Conservation (phyloP, 2,888 invertebrate species). For the Belgica antarctica region DNA sequence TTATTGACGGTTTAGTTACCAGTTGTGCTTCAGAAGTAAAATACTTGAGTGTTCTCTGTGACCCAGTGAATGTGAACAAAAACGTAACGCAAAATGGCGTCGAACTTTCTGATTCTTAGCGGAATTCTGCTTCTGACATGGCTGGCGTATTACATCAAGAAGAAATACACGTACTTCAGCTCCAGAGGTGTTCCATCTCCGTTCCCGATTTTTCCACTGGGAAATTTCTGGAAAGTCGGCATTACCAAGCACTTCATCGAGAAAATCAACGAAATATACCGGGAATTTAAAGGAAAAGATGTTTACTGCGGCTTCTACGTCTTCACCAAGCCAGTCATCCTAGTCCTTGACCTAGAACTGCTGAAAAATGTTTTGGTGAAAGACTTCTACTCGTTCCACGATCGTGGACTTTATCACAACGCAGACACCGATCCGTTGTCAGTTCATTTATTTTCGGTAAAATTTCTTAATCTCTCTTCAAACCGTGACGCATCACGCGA, state of each 20-base stretch:
- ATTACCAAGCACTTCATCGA: slow-evolving; percentile 35
- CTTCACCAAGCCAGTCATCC: slow-evolving; percentile 9
- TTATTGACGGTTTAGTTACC: background rate
- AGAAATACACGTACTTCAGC: slow-evolving; percentile 33
- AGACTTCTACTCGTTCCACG: slow-evolving; percentile 37
- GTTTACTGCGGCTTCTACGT: slow-evolving; percentile 38
- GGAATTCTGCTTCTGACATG: slow-evolving; percentile 9
- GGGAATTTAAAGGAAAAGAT: slow-evolving; percentile 26
- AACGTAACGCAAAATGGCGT: slow-evolving; percentile 39
- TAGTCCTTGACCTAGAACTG: slow-evolving; percentile 28
- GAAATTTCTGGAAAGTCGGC: slow-evolving; percentile 40
- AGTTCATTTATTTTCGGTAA: slow-evolving; percentile 44
- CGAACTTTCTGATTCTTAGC: background rate
- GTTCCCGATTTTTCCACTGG: slow-evolving; percentile 24
- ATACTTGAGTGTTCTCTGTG: background rate
- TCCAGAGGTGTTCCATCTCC: background rate
- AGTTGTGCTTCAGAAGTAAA: no score
- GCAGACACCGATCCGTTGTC: slow-evolving; percentile 43
- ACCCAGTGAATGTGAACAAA: background rate
- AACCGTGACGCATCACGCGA: background rate
- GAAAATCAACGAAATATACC: slow-evolving; percentile 30
- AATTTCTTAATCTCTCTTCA: background rate
- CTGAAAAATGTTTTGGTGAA: slow-evolving; percentile 39
- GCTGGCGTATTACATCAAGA: background rate
- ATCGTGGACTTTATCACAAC: slow-evolving; percentile 44